A percentile compares a stretch with the other conserved stretches of the same genome.
Evolutionary conservation across 35 echinoderm and acorn worm genomes (phyloP).

Genomic region (Ophiothrix spiculata): DNA sequence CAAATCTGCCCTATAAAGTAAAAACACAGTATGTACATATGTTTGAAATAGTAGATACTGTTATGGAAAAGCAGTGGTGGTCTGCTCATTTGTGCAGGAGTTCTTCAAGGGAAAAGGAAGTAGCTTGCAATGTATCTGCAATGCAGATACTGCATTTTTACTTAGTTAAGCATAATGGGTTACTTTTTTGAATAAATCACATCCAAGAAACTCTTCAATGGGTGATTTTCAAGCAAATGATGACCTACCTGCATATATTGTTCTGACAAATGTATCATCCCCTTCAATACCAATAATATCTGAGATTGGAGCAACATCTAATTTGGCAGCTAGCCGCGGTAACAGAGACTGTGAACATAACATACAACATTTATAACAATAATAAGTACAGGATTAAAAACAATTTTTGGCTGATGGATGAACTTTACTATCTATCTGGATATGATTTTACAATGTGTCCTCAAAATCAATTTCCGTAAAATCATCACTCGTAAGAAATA

Average conservation of each 20-base stretch:
- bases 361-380: neutral
- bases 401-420: no score
- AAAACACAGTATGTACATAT: no score
- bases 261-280: constrained; percentile 93
- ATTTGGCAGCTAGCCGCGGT: constrained; percentile 86
- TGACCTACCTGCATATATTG: constrained; percentile 95
- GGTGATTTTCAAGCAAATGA: neutral
- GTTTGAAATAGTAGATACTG: no score
- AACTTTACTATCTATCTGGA: no score
- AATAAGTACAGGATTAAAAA: neutral
- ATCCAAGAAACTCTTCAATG: neutral
- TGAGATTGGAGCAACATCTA: constrained; percentile 94
- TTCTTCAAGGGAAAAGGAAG: neutral
- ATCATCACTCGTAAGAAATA: no score
- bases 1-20: no score
- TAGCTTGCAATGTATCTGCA: neutral
- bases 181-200: neutral
- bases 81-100: neutral
- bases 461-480: no score
- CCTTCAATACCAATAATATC: constrained; percentile 89
- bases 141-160: no score
- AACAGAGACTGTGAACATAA: constrained; percentile 53
- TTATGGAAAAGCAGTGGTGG: no score
- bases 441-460: no score
- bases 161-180: no score